These are phyloP conservation scores for Pterostichus niger DNA, from an alignment of 2,888 invertebrate genomes.

Conservation along the genomic window DNA sequence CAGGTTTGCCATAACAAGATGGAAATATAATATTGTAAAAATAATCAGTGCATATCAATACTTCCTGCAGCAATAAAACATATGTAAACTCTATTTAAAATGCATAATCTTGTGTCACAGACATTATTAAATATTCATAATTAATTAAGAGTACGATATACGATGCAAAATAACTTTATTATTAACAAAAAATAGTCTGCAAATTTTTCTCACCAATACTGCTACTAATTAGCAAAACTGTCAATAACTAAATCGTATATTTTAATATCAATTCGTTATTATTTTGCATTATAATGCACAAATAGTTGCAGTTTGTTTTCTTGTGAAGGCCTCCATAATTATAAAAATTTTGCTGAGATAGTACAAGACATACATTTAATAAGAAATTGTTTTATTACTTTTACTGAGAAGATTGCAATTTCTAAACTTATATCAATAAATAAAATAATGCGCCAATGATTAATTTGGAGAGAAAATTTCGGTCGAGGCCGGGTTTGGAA, in stretches of 20 bases:
- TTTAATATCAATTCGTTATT: not conserved
- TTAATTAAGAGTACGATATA: not conserved
- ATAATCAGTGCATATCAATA: conserved; percentile 16
- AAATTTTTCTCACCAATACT: conserved; percentile 5
- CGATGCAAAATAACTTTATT: not conserved
- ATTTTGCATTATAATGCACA: conserved; percentile 6
- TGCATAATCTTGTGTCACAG: not conserved
- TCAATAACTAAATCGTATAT: conserved; percentile 21
- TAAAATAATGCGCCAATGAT: too few species aligned
- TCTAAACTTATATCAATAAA: too few species aligned
- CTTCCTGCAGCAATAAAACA: conserved; percentile 29
- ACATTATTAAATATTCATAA: conserved; percentile 19
- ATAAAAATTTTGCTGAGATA: too few species aligned
- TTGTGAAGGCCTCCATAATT: too few species aligned
- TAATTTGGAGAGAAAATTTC: too few species aligned
- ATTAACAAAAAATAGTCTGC: not conserved
- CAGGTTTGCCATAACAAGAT: not conserved
- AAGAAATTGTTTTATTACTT: too few species aligned
- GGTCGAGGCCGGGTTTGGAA: too few species aligned
- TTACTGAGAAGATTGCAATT: too few species aligned
- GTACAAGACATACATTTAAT: too few species aligned
- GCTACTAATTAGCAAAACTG: conserved; percentile 1
- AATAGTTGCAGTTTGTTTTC: too few species aligned
- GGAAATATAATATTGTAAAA: conserved; percentile 28
- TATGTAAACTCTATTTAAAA: not conserved